phyloP scores from a whole-genome alignment of 2,888 invertebrate species.

The Dioctria linearis region DNA sequence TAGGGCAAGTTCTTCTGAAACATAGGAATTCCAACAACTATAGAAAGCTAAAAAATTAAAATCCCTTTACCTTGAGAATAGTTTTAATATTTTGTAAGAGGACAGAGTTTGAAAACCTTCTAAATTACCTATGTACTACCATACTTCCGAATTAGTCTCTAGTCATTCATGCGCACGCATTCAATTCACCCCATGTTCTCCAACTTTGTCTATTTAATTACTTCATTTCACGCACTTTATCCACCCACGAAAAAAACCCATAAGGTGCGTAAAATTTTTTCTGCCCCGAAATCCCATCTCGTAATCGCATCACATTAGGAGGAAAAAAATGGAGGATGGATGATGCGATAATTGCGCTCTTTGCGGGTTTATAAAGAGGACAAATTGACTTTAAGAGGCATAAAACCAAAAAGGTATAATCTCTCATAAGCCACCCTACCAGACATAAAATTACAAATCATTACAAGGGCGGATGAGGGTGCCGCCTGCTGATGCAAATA shows the following conservation, averaged over 20 bases:
- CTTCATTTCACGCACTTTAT: constrained; percentile 43
- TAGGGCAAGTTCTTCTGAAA: too few species aligned
- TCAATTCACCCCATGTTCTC: background rate
- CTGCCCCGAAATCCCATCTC: constrained; percentile 14
- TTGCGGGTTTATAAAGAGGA: constrained; percentile 16
- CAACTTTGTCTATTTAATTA: constrained; percentile 6
- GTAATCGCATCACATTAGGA: constrained; percentile 30
- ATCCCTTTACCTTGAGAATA: too few species aligned
- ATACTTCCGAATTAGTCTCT: too few species aligned
- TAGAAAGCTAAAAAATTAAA: too few species aligned
- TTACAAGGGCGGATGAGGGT: constrained; percentile 23
- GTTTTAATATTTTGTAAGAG: too few species aligned
- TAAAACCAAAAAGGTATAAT: background rate
- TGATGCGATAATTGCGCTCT: constrained; percentile 41
- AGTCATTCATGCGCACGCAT: too few species aligned
- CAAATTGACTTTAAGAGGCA: constrained; percentile 41
- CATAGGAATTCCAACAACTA: too few species aligned
- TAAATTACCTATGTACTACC: too few species aligned
- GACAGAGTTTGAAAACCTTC: too few species aligned
- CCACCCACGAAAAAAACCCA: background rate
- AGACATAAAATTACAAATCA: constrained; percentile 39
- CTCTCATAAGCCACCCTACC: constrained; percentile 6
- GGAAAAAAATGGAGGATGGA: background rate
- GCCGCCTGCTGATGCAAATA: background rate
- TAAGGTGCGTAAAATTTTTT: background rate